Percentiles rank a stretch among this genome's conserved stretches.
Evolutionary conservation across 2,888 invertebrate genomes (phyloP).

Genomic region (Andrena flavipes): DNA sequence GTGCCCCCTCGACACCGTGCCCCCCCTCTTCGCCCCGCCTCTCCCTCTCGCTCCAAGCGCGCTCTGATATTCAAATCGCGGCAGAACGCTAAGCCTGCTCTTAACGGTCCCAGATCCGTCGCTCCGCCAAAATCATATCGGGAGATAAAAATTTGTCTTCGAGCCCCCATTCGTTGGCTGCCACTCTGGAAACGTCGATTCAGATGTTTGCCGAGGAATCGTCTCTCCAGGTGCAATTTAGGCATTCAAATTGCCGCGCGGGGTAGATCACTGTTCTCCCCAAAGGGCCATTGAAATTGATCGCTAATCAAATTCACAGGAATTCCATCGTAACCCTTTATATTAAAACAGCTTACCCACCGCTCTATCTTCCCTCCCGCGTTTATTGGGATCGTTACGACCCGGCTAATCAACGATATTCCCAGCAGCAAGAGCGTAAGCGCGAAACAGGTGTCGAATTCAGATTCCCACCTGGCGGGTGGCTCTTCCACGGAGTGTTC

Average conservation of each 20-base stretch:
- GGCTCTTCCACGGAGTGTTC: not conserved
- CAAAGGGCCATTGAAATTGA: slow-evolving; percentile 6
- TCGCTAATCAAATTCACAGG: not conserved
- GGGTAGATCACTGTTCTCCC: not conserved
- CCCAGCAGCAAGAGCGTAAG: too few relatives aligned
- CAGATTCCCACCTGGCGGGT: slow-evolving; percentile 56
- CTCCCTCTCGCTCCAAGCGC: slow-evolving; percentile 1
- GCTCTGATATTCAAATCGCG: slow-evolving; percentile 71
- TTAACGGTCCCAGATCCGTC: slow-evolving; percentile 67
- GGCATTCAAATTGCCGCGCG: too few relatives aligned
- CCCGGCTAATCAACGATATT: too few relatives aligned
- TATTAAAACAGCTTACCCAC: too few relatives aligned
- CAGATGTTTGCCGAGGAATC: slow-evolving; percentile 17
- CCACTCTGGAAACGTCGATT: not conserved
- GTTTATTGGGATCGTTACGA: too few relatives aligned
- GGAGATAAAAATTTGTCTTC: slow-evolving; percentile 63
- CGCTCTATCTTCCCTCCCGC: too few relatives aligned
- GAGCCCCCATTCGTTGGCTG: not conserved
- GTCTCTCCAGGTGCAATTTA: not conserved
- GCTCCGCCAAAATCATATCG: slow-evolving; percentile 55
- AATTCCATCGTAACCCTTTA: not conserved
- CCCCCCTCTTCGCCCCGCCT: not conserved
- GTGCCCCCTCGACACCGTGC: slow-evolving; percentile 61
- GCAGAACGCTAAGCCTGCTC: slow-evolving; percentile 63
- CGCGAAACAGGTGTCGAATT: slow-evolving; percentile 47